Evolutionary conservation across 2,797 vertebrate genomes (phyloP).

Genomic region (Gambusia yucatana): DNA sequence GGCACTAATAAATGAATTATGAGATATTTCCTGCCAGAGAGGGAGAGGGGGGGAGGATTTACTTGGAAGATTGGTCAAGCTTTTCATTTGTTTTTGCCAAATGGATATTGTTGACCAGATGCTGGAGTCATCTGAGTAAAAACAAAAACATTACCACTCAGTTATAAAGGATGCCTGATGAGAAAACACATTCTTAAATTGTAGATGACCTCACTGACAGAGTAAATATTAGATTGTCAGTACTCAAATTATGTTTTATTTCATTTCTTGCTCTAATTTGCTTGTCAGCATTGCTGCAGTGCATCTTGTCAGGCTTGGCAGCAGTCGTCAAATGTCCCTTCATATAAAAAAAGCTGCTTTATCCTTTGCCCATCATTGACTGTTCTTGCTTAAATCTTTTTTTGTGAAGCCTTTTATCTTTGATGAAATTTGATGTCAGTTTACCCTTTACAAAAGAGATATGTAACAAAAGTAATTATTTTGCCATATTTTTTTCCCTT

Average conservation of each 20-base stretch:
- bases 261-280: background rate
- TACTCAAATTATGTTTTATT: background rate
- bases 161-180: background rate
- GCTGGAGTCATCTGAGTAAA: background rate
- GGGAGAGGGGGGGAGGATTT: background rate
- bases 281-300: background rate
- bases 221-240: constrained; percentile 1
- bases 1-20: background rate
- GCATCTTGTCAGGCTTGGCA: background rate
- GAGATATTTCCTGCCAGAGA: background rate
- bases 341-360: background rate
- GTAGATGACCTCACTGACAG: background rate
- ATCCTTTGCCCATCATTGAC: background rate
- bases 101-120: background rate
- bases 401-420: background rate
- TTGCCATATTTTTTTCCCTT: background rate
- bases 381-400: background rate
- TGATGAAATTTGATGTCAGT: background rate
- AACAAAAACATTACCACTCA: background rate
- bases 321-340: background rate
- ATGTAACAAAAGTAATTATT: background rate
- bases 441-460: background rate
- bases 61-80: background rate
- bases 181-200: background rate
- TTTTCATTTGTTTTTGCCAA: background rate